Evolutionary conservation across 2,113 vertebrate genomes (phyloP).

Genomic region (Leucosticte australis): DNA sequence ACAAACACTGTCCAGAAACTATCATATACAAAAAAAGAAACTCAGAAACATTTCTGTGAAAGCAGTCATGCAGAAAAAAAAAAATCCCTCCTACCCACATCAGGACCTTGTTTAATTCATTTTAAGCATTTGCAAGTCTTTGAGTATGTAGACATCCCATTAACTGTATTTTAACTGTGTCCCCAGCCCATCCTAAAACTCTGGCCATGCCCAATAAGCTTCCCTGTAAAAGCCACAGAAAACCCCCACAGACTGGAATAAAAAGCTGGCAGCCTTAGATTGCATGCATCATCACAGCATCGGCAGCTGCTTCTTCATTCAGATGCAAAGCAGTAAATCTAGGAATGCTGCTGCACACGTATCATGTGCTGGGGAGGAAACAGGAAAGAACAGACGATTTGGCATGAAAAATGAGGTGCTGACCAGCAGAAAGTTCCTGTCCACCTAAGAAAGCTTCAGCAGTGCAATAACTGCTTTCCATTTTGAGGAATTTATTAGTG

Average conservation of each 20-base stretch:
- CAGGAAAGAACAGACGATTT: slow-evolving; percentile 13
- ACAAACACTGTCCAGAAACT: not conserved
- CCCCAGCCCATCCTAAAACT: not conserved
- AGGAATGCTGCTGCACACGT: not conserved
- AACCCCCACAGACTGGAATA: not conserved
- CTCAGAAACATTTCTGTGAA: not conserved
- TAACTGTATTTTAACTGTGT: not conserved
- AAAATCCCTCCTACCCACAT: not conserved
- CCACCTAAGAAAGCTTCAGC: slow-evolving; percentile 5
- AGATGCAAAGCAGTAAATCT: slow-evolving; percentile 62
- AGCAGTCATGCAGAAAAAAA: not conserved
- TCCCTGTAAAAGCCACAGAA: slow-evolving; percentile 7
- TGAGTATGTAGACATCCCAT: not conserved
- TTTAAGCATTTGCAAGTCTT: not conserved
- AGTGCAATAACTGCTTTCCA: not conserved
- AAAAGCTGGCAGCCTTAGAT: slow-evolving; percentile 38
- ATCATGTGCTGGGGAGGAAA: not conserved
- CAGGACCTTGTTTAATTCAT: not conserved
- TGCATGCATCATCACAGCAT: slow-evolving; percentile 40
- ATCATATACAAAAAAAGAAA: not conserved
- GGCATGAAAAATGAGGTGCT: slow-evolving; percentile 55
- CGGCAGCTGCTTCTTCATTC: slow-evolving; percentile 54
- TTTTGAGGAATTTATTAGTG: not conserved
- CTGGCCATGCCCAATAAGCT: not conserved
- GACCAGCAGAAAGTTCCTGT: slow-evolving; percentile 45